These are phyloP conservation scores for Ceyx margarethae DNA, from an alignment of 2,113 vertebrate genomes.

Conservation along the genomic window DNA sequence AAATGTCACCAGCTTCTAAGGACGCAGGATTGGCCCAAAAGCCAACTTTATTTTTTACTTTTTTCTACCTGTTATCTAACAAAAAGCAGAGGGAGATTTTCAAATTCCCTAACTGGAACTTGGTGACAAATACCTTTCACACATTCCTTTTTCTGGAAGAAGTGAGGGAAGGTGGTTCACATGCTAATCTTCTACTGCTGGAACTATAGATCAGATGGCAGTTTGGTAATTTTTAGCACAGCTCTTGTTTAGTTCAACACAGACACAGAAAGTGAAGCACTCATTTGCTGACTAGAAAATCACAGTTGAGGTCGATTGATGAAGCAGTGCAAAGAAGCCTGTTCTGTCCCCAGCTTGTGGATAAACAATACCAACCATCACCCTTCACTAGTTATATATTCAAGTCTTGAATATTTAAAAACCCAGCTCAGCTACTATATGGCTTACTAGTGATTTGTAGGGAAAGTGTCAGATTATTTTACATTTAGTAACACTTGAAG, in stretches of 20 bases:
- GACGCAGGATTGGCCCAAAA: neutral
- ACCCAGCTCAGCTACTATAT: conserved; percentile 66
- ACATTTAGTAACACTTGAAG: conserved; percentile 55
- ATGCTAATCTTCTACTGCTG: conserved; percentile 52
- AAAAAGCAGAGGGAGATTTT: conserved; percentile 6
- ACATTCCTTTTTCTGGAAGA: neutral
- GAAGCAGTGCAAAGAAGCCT: conserved; percentile 81
- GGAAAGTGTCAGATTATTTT: conserved; percentile 59
- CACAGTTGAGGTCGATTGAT: conserved; percentile 79
- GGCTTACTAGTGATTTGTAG: conserved; percentile 55
- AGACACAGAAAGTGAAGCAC: conserved; percentile 68
- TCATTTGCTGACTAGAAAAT: conserved; percentile 81
- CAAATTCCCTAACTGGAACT: neutral
- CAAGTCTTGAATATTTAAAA: conserved; percentile 72
- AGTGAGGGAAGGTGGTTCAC: conserved; percentile 34
- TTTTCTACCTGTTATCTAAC: neutral
- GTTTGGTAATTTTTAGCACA: conserved; percentile 62
- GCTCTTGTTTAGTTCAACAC: conserved; percentile 62
- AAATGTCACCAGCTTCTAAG: neutral
- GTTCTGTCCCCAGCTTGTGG: conserved; percentile 74
- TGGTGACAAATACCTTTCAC: conserved; percentile 54
- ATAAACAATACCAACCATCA: conserved; percentile 70
- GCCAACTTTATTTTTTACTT: neutral
- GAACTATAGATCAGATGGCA: conserved; percentile 71
- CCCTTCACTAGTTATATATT: conserved; percentile 74